Percentiles rank a stretch among this genome's conserved stretches.
Conservation (phyloP, 2,888 invertebrate species). For the Harpalus rufipes region DNA sequence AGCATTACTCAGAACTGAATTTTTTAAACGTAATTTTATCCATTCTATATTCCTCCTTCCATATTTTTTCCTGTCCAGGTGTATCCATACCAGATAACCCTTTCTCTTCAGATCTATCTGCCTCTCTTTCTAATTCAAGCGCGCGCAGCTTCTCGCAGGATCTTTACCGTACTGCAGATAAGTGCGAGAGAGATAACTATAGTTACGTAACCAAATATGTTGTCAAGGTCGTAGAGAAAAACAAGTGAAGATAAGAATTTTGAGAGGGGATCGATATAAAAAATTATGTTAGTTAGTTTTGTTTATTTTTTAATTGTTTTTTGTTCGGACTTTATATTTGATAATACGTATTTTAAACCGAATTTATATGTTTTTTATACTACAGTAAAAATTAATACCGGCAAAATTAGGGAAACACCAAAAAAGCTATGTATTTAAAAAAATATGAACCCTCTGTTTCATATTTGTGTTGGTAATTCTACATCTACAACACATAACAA, state of each 20-base stretch:
- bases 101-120: not conserved
- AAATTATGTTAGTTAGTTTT: not conserved
- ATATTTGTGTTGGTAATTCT: too few species aligned
- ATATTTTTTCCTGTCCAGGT: not conserved
- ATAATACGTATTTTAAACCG: too few species aligned
- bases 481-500: too few species aligned
- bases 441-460: too few species aligned
- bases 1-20: not conserved
- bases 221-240: conserved; percentile 50
- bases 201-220: conserved; percentile 57
- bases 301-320: not conserved
- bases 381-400: too few species aligned
- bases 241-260: not conserved
- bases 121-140: not conserved
- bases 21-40: not conserved
- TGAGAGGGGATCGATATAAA: not conserved
- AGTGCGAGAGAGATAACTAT: conserved; percentile 27
- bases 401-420: too few species aligned
- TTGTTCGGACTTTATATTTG: not conserved
- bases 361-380: too few species aligned
- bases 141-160: conserved; percentile 37
- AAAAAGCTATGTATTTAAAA: too few species aligned
- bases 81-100: not conserved
- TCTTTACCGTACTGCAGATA: conserved; percentile 32
- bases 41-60: not conserved